phyloP scores from a whole-genome alignment of 2,888 invertebrate species.

The Tethea ocularis region DNA sequence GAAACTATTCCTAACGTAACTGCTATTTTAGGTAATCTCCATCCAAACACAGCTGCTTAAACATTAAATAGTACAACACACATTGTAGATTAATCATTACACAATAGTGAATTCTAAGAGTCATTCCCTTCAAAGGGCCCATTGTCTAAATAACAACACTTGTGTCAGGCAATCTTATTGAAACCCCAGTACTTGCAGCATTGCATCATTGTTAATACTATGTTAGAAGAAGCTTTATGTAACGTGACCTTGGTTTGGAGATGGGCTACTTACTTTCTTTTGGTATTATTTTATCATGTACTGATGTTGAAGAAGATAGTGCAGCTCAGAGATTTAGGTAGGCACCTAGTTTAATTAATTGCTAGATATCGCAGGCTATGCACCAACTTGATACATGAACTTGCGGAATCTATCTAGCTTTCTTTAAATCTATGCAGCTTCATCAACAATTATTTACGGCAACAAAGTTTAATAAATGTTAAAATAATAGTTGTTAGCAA shows the following conservation, averaged over 20 bases:
- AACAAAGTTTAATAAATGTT: too few species aligned
- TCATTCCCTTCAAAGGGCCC: constrained; percentile 20
- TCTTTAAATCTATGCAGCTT: too few species aligned
- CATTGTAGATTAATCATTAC: constrained; percentile 16
- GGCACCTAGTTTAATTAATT: too few species aligned
- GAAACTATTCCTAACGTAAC: neutral
- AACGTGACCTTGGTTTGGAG: constrained; percentile 18
- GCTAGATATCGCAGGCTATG: too few species aligned
- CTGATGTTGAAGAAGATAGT: neutral
- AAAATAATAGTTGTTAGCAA: too few species aligned
- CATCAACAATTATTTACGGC: neutral
- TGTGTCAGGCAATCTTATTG: constrained; percentile 18
- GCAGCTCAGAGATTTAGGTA: too few species aligned
- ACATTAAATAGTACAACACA: constrained; percentile 6
- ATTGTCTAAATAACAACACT: constrained; percentile 26
- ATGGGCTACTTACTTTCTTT: constrained; percentile 11
- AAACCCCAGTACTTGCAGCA: constrained; percentile 11
- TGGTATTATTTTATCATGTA: neutral
- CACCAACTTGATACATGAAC: too few species aligned
- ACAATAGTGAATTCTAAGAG: constrained; percentile 23
- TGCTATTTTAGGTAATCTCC: neutral
- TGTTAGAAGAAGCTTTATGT: constrained; percentile 16
- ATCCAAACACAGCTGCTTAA: neutral
- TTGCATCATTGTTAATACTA: constrained; percentile 20
- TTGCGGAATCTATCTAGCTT: too few species aligned